Conservation (phyloP, 2,888 invertebrate genomes). For the Macrosiphum euphorbiae region DNA sequence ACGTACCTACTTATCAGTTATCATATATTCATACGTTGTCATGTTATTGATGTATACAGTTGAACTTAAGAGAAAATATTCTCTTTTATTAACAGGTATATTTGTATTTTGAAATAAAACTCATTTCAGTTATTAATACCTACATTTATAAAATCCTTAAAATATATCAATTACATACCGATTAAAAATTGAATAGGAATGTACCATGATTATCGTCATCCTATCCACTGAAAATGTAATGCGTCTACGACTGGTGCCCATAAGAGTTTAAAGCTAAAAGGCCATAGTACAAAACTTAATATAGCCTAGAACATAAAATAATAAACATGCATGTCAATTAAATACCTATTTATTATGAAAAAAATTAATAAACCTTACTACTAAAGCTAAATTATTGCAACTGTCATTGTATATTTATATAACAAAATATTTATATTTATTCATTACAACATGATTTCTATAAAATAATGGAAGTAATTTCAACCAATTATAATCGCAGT, state of each 20-base stretch:
- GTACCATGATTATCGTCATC: conserved; percentile 95
- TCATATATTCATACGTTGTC: too few species aligned
- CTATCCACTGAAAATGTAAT: conserved; percentile 85
- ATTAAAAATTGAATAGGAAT: conserved; percentile 94
- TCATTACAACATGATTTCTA: not conserved
- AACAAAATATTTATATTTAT: not conserved
- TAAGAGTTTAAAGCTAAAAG: conserved; percentile 80
- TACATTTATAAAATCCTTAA: too few species aligned
- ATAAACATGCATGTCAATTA: not conserved
- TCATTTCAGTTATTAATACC: too few species aligned
- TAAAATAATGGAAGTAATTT: not conserved
- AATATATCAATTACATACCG: conserved; percentile 77
- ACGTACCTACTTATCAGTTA: too few species aligned
- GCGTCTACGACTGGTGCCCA: conserved; percentile 99
- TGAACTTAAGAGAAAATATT: too few species aligned
- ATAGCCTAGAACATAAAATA: conserved; percentile 70
- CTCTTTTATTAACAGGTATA: too few species aligned
- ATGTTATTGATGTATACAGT: too few species aligned
- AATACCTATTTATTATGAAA: not conserved
- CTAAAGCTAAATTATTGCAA: not conserved
- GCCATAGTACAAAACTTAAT: conserved; percentile 69
- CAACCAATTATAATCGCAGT: not conserved
- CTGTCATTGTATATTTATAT: not conserved
- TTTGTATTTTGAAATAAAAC: too few species aligned
- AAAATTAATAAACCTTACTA: not conserved